phyloP scores from a whole-genome alignment of 1,140 invertebrate species.

The Colletes gigas region DNA sequence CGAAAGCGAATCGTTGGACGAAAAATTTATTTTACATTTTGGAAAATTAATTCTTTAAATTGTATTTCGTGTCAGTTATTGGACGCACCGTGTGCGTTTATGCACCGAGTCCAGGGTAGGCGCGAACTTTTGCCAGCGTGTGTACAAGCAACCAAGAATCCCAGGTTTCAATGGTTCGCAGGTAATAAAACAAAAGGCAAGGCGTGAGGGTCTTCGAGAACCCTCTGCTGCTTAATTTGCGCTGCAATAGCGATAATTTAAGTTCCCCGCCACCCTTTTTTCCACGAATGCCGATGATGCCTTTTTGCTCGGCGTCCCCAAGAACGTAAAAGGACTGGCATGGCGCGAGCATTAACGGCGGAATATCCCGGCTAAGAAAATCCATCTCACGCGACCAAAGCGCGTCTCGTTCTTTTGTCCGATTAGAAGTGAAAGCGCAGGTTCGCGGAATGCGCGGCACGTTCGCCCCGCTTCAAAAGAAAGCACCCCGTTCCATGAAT shows the following conservation, averaged over 20 bases:
- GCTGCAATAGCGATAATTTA: constrained; percentile 19
- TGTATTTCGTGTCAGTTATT: too few relatives aligned
- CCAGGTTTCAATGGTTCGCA: too few relatives aligned
- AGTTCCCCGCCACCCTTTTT: not conserved
- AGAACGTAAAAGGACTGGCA: constrained; percentile 23
- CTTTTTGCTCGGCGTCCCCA: not conserved
- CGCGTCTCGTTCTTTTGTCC: constrained; percentile 33
- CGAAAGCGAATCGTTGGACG: too few relatives aligned
- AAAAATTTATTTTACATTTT: too few relatives aligned
- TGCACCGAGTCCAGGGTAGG: too few relatives aligned
- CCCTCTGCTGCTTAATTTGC: too few relatives aligned
- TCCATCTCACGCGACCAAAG: constrained; percentile 31
- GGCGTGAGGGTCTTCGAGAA: too few relatives aligned
- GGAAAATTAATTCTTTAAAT: too few relatives aligned
- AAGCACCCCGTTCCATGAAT: not conserved
- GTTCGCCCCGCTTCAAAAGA: constrained; percentile 17
- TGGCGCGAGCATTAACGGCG: constrained; percentile 14
- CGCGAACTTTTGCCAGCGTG: not conserved
- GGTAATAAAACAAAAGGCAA: too few relatives aligned
- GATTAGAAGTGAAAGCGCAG: constrained; percentile 42
- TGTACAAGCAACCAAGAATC: too few relatives aligned
- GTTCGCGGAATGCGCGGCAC: constrained; percentile 33
- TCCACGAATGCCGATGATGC: constrained; percentile 2
- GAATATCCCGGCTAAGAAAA: constrained; percentile 39
- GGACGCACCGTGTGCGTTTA: too few relatives aligned